Evolutionary conservation across 2,888 invertebrate species (phyloP), one percentile per base, ranked within the genome.

Genomic region (Drosophila monieri): DNA sequence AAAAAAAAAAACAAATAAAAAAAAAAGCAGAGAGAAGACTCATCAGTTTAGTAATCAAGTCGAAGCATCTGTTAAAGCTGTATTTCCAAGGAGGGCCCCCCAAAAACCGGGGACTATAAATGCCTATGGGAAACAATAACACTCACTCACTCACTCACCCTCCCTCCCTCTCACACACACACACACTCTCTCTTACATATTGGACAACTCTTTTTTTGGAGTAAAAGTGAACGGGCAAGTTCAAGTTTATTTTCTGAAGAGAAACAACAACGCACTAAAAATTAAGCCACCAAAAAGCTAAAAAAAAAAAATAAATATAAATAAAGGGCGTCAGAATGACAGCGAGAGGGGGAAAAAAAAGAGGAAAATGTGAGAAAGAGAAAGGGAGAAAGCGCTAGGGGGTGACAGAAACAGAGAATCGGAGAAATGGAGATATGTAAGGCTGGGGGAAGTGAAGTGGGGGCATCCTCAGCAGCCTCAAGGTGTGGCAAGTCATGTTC

Each of bases 201-300:
- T 27, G n/a, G n/a, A n/a, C n/a, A n/a, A 2, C 5, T 25, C 5
- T 25, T 25, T 25, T 27, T 54, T 61, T 54, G 65, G 79, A 86
- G 87, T 87, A 85, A 85, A 85, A 85, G 84, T 85, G 85, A 85
- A 87, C 84, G 77, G 85, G 78, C 84, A 85, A 85, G 84, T 85
- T 85, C 84, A 85, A 85, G 84, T 85, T 87, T 87, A 85, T 81
- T 87, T 85, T 85, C 77, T 85, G 78, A n/a, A n/a, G 71, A 68
- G 67, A 72, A 73, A 73, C 72, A 76, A 39, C 58, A 62, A 70
- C 65, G 41, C 64, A 64, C 64, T n/a, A 47, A 39, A 66, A 69
- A 56, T 69, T 69, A 69, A 69, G 61, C 46, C 55, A 59, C 51
- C 55, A 57, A 71, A 74, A 51, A 62, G n/a, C n/a, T n/a, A 54